Conservation (phyloP, 2,797 vertebrate species). For the Muraenolepis orangiensis region DNA sequence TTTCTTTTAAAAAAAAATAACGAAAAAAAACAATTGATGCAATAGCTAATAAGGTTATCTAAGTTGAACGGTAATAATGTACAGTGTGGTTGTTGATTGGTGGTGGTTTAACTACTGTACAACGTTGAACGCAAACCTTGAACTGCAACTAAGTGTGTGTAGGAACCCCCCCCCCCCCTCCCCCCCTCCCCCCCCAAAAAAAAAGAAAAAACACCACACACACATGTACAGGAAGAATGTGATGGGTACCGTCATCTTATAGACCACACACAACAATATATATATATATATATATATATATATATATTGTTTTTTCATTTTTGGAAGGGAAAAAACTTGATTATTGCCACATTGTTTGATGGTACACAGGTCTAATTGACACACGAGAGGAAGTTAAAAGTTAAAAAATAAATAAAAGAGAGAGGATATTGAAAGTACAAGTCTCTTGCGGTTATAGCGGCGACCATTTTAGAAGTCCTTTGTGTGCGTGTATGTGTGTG, state of each 20-base stretch:
- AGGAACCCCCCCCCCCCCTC: no score
- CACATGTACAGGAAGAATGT: slow-evolving; percentile 51
- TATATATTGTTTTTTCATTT: slow-evolving; percentile 29
- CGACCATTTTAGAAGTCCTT: background rate
- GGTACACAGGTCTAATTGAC: slow-evolving; percentile 53
- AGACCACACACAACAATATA: slow-evolving; percentile 24
- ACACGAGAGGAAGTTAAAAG: slow-evolving; percentile 24
- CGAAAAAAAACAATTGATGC: slow-evolving; percentile 77
- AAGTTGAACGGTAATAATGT: slow-evolving; percentile 60
- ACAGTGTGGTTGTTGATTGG: slow-evolving; percentile 41
- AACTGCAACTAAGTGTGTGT: slow-evolving; percentile 46
- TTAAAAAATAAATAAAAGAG: slow-evolving; percentile 6
- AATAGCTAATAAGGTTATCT: slow-evolving; percentile 67
- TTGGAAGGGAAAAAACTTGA: slow-evolving; percentile 42
- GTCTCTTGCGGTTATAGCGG: background rate
- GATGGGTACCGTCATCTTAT: slow-evolving; percentile 32
- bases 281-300: no score
- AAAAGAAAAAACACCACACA: no score
- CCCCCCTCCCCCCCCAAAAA: no score
- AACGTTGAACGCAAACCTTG: background rate
- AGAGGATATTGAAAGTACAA: slow-evolving; percentile 2
- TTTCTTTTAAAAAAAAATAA: slow-evolving; percentile 66
- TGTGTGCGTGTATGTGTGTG: no score
- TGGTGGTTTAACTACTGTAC: background rate
- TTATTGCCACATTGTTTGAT: slow-evolving; percentile 58